A percentile compares a stretch with the other conserved stretches of the same genome.
Evolutionary conservation across 2,113 vertebrate genomes (phyloP).

Genomic region (Chauna torquata): DNA sequence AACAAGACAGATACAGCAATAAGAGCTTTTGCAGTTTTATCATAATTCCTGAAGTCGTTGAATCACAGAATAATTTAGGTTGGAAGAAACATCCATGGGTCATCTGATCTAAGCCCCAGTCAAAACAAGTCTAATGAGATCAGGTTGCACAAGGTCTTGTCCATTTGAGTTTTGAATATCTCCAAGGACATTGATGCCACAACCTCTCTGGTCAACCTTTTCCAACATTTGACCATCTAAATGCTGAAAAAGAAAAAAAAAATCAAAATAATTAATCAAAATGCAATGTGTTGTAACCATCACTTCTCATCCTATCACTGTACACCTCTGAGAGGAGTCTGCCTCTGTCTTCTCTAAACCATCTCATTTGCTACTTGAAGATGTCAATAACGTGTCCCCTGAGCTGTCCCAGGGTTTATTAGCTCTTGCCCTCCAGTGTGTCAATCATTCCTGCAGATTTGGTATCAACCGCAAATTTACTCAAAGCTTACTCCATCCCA

Average conservation of each 20-base stretch:
- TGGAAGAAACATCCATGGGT: background rate
- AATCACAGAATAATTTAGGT: background rate
- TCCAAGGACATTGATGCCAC: background rate
- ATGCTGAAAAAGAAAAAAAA: background rate
- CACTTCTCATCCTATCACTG: background rate
- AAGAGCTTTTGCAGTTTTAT: background rate
- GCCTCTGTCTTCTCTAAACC: background rate
- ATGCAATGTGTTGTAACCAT: background rate
- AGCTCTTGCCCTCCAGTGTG: background rate
- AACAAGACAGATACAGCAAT: background rate
- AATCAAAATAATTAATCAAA: background rate
- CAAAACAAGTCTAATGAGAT: background rate
- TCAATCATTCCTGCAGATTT: background rate
- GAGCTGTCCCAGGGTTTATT: background rate
- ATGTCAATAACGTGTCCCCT: background rate
- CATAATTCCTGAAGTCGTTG: background rate
- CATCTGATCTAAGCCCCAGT: background rate
- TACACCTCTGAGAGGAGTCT: background rate
- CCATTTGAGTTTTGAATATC: background rate
- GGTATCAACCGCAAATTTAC: background rate
- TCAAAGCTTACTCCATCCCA: background rate
- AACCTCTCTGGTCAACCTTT: background rate
- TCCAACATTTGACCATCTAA: background rate
- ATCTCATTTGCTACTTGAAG: background rate
- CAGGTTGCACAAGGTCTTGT: background rate